These are phyloP conservation scores for Chymomyza procnemis DNA, from an alignment of 2,888 invertebrate genomes.

Conservation along the genomic window DNA sequence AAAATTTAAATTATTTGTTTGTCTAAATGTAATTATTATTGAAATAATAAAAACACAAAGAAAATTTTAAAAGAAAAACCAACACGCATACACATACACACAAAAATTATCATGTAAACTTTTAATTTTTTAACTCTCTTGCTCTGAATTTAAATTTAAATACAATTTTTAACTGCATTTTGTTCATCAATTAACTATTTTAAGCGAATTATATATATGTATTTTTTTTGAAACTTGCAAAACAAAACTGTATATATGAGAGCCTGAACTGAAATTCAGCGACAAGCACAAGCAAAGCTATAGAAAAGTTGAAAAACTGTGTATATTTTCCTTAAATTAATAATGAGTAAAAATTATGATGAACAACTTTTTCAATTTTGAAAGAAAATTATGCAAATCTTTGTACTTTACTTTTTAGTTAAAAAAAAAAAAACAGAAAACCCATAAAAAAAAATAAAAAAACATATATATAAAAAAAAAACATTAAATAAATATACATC, in stretches of 20 bases:
- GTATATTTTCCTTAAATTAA: conserved; percentile 63
- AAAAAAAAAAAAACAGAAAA: conserved; percentile 23
- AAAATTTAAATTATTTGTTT: conserved; percentile 55
- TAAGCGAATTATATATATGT: conserved; percentile 18
- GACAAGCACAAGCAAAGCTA: conserved; percentile 21
- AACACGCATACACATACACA: background rate
- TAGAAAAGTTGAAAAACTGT: conserved; percentile 46
- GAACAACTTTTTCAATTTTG: conserved; percentile 49
- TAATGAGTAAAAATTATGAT: conserved; percentile 34
- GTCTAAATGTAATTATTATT: conserved; percentile 60
- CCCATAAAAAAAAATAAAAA: conserved; percentile 22
- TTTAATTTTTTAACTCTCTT: conserved; percentile 22
- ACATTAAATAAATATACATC: conserved; percentile 23
- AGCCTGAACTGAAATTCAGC: conserved; percentile 12
- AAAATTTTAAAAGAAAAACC: conserved; percentile 20
- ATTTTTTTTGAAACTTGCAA: conserved; percentile 20
- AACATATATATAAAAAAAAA: conserved; percentile 30
- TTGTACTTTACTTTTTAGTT: conserved; percentile 39
- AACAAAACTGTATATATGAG: conserved; percentile 41
- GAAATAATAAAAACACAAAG: conserved; percentile 55
- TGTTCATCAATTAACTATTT: conserved; percentile 18
- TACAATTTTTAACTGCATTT: conserved; percentile 9
- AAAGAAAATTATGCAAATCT: conserved; percentile 29
- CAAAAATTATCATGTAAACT: conserved; percentile 8
- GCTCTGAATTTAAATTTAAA: conserved; percentile 3